phyloP scores from a whole-genome alignment of 2,113 vertebrate genomes.

The Nymphicus hollandicus region DNA sequence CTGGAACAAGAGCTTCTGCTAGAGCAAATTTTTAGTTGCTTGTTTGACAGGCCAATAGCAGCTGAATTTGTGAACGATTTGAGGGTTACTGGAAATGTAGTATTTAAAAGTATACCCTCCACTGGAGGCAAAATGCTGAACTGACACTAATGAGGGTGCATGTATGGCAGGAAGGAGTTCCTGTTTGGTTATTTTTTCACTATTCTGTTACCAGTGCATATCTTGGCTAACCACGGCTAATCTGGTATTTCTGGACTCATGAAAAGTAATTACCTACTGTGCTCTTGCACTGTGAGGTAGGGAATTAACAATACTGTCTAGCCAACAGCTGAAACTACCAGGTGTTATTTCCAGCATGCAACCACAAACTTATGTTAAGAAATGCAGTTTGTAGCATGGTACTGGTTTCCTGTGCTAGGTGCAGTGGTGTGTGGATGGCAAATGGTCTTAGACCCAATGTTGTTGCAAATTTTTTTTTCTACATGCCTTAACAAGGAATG shows the following conservation, averaged over 20 bases:
- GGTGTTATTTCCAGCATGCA: neutral
- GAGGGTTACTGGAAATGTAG: neutral
- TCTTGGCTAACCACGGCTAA: neutral
- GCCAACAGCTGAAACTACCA: neutral
- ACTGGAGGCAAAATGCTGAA: neutral
- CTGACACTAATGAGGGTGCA: rapidly evolving
- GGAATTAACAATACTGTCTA: rapidly evolving
- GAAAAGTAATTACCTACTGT: rapidly evolving
- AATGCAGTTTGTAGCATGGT: neutral
- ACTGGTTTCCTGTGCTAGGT: rapidly evolving
- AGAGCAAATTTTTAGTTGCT: neutral
- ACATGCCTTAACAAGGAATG: no score
- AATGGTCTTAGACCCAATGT: neutral
- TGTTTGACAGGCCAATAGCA: neutral
- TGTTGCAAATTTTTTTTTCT: neutral
- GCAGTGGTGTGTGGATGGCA: rapidly evolving
- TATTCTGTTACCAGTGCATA: neutral
- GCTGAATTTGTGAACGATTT: neutral
- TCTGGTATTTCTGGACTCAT: rapidly evolving
- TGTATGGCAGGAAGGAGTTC: neutral
- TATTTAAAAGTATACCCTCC: neutral
- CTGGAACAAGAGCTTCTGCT: neutral
- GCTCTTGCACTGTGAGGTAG: neutral
- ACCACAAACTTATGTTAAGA: rapidly evolving
- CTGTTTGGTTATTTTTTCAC: neutral